phyloP scores from a whole-genome alignment of 2,888 invertebrate species.

The Drosophila paramelanica region DNA sequence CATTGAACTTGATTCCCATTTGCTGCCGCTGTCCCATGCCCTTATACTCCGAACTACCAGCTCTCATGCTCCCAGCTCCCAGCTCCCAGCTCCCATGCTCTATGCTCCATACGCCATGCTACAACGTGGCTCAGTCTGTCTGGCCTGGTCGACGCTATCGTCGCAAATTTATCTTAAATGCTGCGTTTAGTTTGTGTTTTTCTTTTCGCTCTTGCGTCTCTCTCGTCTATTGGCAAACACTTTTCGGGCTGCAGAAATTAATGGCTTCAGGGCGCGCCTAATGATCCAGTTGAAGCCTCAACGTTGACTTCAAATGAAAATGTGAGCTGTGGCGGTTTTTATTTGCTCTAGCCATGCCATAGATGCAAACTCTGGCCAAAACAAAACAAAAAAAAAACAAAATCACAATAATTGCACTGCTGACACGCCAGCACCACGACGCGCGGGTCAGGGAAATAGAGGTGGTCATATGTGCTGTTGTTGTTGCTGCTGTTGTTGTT shows the following conservation, averaged over 20 bases:
- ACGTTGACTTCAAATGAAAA: conserved; percentile 65
- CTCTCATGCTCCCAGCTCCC: conserved; percentile 3
- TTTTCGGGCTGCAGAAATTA: conserved; percentile 67
- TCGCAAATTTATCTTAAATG: conserved; percentile 75
- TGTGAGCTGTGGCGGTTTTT: conserved; percentile 64
- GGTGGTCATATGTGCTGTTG: conserved; percentile 22
- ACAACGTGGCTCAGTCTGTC: conserved; percentile 31
- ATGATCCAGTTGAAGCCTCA: conserved; percentile 63
- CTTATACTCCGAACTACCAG: conserved; percentile 25
- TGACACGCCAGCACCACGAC: conserved; percentile 62
- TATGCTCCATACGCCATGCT: conserved; percentile 18
- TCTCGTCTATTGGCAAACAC: conserved; percentile 65
- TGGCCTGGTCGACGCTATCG: conserved; percentile 55
- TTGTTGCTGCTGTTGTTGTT: conserved; percentile 21
- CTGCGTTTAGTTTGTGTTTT: conserved; percentile 68
- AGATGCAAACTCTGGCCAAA: conserved; percentile 18
- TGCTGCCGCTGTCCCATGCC: conserved; percentile 39
- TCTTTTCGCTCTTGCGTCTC: conserved; percentile 25
- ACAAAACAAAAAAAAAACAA: conserved; percentile 8
- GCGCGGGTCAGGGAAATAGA: conserved; percentile 11
- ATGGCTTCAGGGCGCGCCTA: conserved; percentile 73
- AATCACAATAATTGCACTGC: conserved; percentile 74
- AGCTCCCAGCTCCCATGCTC: conserved; percentile 1
- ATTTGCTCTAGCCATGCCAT: conserved; percentile 69
- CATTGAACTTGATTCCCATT: conserved; percentile 76